Base-by-base conservation (phyloP, 2,888 invertebrate genomes). In the Pammene aurita region DNA sequence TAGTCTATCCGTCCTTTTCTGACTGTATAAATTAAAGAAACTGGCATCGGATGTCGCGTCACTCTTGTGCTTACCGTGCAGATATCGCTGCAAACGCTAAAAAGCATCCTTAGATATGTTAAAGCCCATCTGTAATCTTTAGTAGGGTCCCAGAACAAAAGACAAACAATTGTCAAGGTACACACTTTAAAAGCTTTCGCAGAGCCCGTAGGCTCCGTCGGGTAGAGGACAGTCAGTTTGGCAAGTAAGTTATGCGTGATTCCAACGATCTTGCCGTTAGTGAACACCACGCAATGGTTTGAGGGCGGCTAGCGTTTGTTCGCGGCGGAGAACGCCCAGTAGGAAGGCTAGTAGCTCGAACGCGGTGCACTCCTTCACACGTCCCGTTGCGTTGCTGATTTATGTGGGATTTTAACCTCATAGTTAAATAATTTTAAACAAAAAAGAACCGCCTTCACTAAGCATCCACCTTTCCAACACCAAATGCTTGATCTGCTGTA, bases 281-380 rank as follows among this genome's bases (percentile, higher is more conserved):
- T 95, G 69, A 96, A 97, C 0, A 95, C 95, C 75, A 99, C 96
- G 83, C 99, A 99, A 0, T 0, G 97, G 96, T 80, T 97, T 96
- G 78, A 99, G 95, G 67, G 96, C 96, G 0, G 94, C 93, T 35
- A 99, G 90, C 71, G 98, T 95, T 76, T 97, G 96, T 63, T 98
- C 97, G 58, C 96, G 95, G 61, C 96, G 95, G 90, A 99, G 93
- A 1, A 97, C 97, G 0, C 95, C 95, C 57, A 98, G 91, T 5
- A 99, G 90, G 85, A 98, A 98, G 5, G 97, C 97, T 2, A 99
- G 91, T 14, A 99, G 93, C 78, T 99, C 99, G 13, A 99, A 90
- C 0, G 97, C 98, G 0, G 98, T 98, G 82, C 98, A 98, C 66
- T 98, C 97, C 82, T 98, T 98, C 11, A 96, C 96, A 73, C 96